Percentiles rank a stretch among this genome's conserved stretches.
These are phyloP conservation scores for Arenicola marina DNA, from an alignment of 2,888 invertebrate species.

Conservation along the genomic window DNA sequence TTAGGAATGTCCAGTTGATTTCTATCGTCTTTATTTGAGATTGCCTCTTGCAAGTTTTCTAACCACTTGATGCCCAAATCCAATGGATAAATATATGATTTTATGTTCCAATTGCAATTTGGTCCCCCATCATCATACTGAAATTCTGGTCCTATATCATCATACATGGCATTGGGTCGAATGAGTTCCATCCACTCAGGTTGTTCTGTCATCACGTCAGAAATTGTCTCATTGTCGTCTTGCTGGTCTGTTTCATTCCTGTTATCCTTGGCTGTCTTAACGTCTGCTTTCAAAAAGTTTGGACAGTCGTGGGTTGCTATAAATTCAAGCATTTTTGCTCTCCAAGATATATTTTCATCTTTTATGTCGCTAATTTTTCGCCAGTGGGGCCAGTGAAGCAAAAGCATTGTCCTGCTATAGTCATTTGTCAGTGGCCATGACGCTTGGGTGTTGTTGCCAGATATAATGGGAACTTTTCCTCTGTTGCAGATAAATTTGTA, in stretches of 20 bases:
- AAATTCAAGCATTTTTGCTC: constrained; percentile 21
- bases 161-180: constrained; percentile 16
- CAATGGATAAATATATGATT: constrained; percentile 12
- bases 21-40: neutral
- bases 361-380: constrained; percentile 30
- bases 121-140: constrained; percentile 37
- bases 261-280: constrained; percentile 7
- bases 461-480: constrained; percentile 14
- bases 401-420: constrained; percentile 25
- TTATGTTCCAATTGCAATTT: constrained; percentile 22
- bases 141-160: constrained; percentile 14
- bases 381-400: constrained; percentile 35
- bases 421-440: constrained; percentile 33
- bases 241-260: constrained; percentile 1
- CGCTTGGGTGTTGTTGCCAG: constrained; percentile 8
- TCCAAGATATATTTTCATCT: constrained; percentile 23
- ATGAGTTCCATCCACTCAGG: constrained; percentile 34
- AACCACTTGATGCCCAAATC: constrained; percentile 19
- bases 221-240: constrained; percentile 12
- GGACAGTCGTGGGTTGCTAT: constrained; percentile 30
- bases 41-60: constrained; percentile 5
- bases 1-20: constrained; percentile 19
- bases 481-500: constrained; percentile 13
- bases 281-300: constrained; percentile 19
- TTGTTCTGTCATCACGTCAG: constrained; percentile 1